phyloP scores from a whole-genome alignment of 2,888 invertebrate species.

The Tetrapedia diversipes region DNA sequence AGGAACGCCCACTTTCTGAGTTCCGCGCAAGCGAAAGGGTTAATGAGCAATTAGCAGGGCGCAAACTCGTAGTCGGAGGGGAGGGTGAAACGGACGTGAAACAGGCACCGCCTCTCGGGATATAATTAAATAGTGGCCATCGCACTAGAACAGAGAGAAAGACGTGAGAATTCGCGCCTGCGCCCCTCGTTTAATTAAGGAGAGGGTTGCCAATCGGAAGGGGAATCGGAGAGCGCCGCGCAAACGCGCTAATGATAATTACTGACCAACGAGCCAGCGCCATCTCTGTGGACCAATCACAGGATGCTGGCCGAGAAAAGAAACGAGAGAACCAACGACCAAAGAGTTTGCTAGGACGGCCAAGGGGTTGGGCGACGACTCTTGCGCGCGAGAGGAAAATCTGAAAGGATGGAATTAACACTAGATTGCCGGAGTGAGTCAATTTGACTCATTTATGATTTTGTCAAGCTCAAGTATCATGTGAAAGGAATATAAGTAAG shows the following conservation, averaged over 20 bases:
- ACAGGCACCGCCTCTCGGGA: constrained; percentile 72
- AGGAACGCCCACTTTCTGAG: not conserved
- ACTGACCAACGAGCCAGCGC: constrained; percentile 76
- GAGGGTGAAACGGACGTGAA: constrained; percentile 29
- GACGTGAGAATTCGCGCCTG: constrained; percentile 77
- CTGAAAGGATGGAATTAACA: no score
- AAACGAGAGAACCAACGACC: not conserved
- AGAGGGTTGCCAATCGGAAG: constrained; percentile 78
- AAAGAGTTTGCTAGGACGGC: not conserved
- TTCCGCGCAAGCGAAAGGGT: constrained; percentile 56
- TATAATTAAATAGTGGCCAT: constrained; percentile 77
- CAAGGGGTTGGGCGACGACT: constrained; percentile 1
- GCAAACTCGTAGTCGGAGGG: constrained; percentile 69
- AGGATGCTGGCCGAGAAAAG: constrained; percentile 45
- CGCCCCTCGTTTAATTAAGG: constrained; percentile 79
- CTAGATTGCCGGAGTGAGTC: no score
- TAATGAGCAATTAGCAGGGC: constrained; percentile 78
- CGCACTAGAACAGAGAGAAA: constrained; percentile 50
- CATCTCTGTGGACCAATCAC: constrained; percentile 64
- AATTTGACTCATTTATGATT: no score
- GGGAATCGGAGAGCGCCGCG: constrained; percentile 67
- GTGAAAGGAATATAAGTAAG: no score
- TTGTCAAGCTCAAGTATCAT: no score
- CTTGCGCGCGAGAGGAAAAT: not conserved
- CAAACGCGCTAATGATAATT: constrained; percentile 79